Evolutionary conservation across 2,888 invertebrate genomes (phyloP), one percentile per base, ranked within the genome.

Genomic region (Graphium colonna): DNA sequence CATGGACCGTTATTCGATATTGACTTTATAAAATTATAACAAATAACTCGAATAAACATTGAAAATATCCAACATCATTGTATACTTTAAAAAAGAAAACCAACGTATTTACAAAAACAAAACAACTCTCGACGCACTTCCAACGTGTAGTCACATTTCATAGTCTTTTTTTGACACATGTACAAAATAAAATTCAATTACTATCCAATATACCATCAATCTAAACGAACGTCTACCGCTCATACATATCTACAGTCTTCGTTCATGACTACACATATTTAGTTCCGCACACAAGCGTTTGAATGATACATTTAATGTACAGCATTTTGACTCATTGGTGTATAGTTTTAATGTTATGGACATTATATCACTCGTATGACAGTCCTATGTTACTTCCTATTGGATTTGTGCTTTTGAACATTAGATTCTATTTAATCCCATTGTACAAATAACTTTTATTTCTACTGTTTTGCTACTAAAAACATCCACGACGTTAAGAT

Each of bases 171-270:
- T 38, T 33, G 12, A 48, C 38, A 43, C 31, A 39, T 52, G 55
- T 57, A 50, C 57, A 60, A 60, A 50, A 58, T 62, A 60, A 57
- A 59, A 54, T 67, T 68, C 73, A 73, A 71, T 76, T 67, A 65
- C 67, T 75, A 65, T 51, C 61, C 63, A 71, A 73, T 71, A 80
- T 82, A 81, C 74, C 76, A 75, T 75, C 68, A 61, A 71, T 60
- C 60, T 65, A 61, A 61, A 75, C 73, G 77, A 81, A 83, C n/a
- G n/a, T n/a, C 79, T 73, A 76, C 85, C 84, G 85, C 84, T 83
- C 62, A 84, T 82, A 83, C 73, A 76, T 76, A 80, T 68, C 82
- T 85, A 85, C 81, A 82, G 76, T 84, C 80, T 82, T 77, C 81
- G 78, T 75, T 64, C 71, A 73, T 76, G 72, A 69, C 82, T 83